Conservation (phyloP, 1,140 invertebrate genomes). For the Microplitis mediator region DNA sequence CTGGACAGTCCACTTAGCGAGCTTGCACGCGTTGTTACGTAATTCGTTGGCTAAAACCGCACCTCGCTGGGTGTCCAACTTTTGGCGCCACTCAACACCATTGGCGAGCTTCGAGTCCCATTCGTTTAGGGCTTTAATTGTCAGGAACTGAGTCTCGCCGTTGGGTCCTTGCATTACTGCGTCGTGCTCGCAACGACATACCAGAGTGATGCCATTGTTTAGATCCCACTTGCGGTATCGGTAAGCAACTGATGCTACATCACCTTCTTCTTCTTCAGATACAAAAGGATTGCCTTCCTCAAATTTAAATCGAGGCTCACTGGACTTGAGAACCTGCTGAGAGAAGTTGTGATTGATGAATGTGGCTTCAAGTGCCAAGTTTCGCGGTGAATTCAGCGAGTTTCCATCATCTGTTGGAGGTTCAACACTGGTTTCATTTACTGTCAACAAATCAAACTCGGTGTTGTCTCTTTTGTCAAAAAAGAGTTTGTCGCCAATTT, state of each 20-base stretch:
- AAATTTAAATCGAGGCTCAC: constrained; percentile 88
- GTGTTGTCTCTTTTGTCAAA: constrained; percentile 98
- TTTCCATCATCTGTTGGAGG: constrained; percentile 95
- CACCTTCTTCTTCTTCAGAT: constrained; percentile 89
- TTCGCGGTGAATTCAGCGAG: constrained; percentile 93
- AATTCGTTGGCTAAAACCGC: constrained; percentile 98
- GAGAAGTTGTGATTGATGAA: constrained; percentile 99
- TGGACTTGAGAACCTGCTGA: constrained; percentile 81
- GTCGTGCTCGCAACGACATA: constrained; percentile 96
- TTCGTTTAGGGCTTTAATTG: constrained; percentile 98
- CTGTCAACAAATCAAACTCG: constrained; percentile 95
- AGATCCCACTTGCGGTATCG: constrained; percentile 97
- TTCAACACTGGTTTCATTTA: constrained; percentile 98
- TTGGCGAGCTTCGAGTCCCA: constrained; percentile 97
- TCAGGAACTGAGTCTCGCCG: constrained; percentile 91
- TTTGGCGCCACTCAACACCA: constrained; percentile 97
- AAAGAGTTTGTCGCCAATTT: constrained; percentile 97
- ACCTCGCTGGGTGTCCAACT: constrained; percentile 95
- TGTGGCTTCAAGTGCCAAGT: constrained; percentile 96
- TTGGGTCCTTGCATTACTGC: constrained; percentile 90
- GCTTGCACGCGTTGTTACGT: constrained; percentile 97
- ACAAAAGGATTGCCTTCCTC: constrained; percentile 93
- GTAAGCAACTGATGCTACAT: constrained; percentile 95
- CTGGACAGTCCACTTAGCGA: constrained; percentile 99
- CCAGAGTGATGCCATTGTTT: constrained; percentile 88